phyloP scores from a whole-genome alignment of 2,113 vertebrate species.

The Prietella phreatophila region DNA sequence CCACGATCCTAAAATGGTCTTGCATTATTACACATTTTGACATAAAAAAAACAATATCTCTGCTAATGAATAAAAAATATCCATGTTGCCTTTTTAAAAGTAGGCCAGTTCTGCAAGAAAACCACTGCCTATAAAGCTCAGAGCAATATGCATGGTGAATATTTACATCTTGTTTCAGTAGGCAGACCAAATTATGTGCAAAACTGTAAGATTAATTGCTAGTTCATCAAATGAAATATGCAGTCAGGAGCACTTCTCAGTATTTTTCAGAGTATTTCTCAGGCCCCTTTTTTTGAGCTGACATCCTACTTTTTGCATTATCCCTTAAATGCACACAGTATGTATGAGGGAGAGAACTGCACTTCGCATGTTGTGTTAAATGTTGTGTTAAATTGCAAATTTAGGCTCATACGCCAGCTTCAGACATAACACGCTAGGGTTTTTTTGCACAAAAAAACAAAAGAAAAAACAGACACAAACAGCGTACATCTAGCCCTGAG shows the following conservation, averaged over 20 bases:
- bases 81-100: background rate
- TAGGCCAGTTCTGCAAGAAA: background rate
- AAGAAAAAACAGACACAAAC: background rate
- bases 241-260: background rate
- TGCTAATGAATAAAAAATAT: background rate
- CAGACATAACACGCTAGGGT: background rate
- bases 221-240: background rate
- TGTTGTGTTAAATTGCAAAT: constrained; percentile 11
- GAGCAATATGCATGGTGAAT: background rate
- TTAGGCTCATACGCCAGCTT: background rate
- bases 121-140: background rate
- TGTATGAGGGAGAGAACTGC: background rate
- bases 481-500: constrained; percentile 26
- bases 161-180: background rate
- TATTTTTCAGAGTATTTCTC: background rate
- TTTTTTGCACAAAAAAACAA: background rate
- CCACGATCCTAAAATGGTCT: background rate
- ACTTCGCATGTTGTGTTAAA: background rate
- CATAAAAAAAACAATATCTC: background rate
- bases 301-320: background rate
- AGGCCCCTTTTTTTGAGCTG: background rate
- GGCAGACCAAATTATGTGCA: background rate
- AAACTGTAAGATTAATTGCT: background rate
- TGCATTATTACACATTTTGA: background rate
- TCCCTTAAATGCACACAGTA: background rate